Conservation (phyloP, 2,888 invertebrate species). For the Macrosoma leucophasiata region DNA sequence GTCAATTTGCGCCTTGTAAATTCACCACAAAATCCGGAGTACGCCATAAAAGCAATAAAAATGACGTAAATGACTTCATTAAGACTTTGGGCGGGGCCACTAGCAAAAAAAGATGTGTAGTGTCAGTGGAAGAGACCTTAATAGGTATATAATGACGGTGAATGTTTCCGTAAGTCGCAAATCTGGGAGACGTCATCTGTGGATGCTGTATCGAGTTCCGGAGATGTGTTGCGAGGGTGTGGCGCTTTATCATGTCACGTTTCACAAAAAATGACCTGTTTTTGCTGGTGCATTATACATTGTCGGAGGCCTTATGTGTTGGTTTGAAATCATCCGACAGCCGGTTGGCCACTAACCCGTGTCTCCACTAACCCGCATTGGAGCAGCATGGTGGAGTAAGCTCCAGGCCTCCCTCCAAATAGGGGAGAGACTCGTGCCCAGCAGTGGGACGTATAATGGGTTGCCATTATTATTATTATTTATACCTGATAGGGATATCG, state of each 20-base stretch:
- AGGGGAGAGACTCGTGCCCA: too few species aligned
- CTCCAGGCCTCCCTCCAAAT: too few species aligned
- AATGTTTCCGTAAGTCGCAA: slow-evolving; percentile 61
- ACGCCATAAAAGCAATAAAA: slow-evolving; percentile 70
- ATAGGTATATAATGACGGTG: slow-evolving; percentile 67
- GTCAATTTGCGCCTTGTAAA: slow-evolving; percentile 71
- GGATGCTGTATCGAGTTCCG: slow-evolving; percentile 48
- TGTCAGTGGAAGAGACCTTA: slow-evolving; percentile 48
- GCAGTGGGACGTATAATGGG: too few species aligned
- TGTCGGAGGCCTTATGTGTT: too few species aligned
- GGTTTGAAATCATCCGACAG: too few species aligned
- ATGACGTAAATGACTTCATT: slow-evolving; percentile 73
- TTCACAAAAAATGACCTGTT: neutral
- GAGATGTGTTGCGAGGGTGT: slow-evolving; percentile 35
- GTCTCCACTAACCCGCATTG: too few species aligned
- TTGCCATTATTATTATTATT: too few species aligned
- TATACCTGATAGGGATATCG: too few species aligned
- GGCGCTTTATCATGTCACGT: slow-evolving; percentile 18
- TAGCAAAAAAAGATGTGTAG: slow-evolving; percentile 63
- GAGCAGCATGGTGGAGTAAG: too few species aligned
- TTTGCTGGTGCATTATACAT: too few species aligned
- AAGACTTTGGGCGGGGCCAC: slow-evolving; percentile 57
- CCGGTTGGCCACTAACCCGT: too few species aligned
- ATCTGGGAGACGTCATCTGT: slow-evolving; percentile 55
- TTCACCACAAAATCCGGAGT: slow-evolving; percentile 64